Conservation (phyloP, 1,140 invertebrate genomes). For the Chrysomallon squamiferum region DNA sequence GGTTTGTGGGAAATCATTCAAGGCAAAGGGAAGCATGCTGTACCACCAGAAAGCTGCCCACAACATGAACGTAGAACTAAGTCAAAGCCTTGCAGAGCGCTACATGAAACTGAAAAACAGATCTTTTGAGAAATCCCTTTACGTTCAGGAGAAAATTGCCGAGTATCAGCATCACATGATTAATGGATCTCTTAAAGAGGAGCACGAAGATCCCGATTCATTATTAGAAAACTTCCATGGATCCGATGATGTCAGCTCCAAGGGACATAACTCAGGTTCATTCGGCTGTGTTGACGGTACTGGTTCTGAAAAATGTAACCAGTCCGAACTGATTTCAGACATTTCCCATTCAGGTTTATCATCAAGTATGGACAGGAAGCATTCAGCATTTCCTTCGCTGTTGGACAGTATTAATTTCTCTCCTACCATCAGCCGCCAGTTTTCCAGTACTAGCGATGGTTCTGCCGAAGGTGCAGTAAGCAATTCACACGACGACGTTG, state of each 20-base stretch:
- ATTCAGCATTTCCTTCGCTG: too few relatives aligned
- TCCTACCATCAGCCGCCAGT: neutral
- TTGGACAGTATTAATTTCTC: neutral
- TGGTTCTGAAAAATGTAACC: neutral
- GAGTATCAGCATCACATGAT: neutral
- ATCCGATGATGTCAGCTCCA: neutral
- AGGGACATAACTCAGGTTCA: neutral
- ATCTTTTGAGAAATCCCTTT: constrained; percentile 12
- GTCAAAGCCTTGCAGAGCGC: constrained; percentile 52
- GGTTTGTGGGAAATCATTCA: constrained; percentile 39
- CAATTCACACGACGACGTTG: neutral
- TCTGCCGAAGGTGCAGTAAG: neutral
- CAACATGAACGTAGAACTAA: constrained; percentile 49
- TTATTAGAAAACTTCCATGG: neutral
- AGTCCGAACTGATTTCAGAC: too few relatives aligned
- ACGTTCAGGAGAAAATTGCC: neutral
- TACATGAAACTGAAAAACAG: constrained; percentile 51
- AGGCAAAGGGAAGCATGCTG: constrained; percentile 43
- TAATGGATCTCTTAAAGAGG: neutral
- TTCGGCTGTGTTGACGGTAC: neutral
- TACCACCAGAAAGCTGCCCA: constrained; percentile 56
- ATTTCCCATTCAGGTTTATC: too few relatives aligned
- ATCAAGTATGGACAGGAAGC: too few relatives aligned
- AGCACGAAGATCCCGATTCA: neutral
- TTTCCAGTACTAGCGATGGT: neutral